These are phyloP conservation scores for Cranoglanis bouderius DNA, from an alignment of 2,113 vertebrate species.

Conservation along the genomic window DNA sequence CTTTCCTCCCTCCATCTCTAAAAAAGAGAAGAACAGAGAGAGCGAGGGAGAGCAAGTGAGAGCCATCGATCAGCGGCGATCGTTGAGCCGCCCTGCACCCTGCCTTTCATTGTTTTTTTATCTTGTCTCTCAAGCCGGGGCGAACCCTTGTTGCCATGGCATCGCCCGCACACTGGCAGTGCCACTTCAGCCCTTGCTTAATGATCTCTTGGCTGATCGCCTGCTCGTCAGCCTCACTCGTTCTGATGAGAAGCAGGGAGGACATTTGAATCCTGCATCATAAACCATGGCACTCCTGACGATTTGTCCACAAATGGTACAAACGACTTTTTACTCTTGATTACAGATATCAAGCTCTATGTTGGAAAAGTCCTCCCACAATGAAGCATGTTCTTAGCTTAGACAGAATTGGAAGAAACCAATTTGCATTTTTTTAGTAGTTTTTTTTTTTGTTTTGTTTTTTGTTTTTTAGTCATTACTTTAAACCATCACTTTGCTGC, in stretches of 20 bases:
- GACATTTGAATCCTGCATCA: slow-evolving; percentile 47
- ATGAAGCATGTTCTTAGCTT: slow-evolving; percentile 50
- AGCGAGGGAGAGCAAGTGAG: slow-evolving; percentile 41
- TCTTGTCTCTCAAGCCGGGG: slow-evolving; percentile 73
- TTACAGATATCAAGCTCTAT: slow-evolving; percentile 37
- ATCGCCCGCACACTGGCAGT: slow-evolving; percentile 71
- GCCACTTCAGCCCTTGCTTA: slow-evolving; percentile 81
- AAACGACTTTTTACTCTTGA: slow-evolving; percentile 32
- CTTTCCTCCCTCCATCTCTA: slow-evolving; percentile 44
- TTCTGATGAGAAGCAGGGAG: slow-evolving; percentile 69
- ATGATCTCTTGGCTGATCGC: slow-evolving; percentile 83
- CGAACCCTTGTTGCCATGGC: slow-evolving; percentile 79
- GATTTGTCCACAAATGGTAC: slow-evolving; percentile 31
- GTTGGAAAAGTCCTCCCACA: slow-evolving; percentile 52
- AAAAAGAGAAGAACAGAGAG: slow-evolving; percentile 40
- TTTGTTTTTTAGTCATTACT: slow-evolving; percentile 69
- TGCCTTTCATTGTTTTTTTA: slow-evolving; percentile 76
- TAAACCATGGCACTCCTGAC: slow-evolving; percentile 43
- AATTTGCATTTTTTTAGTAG: slow-evolving; percentile 66
- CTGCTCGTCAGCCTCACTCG: slow-evolving; percentile 76
- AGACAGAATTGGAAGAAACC: slow-evolving; percentile 59
- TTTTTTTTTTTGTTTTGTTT: slow-evolving; percentile 59
- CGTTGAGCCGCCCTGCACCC: slow-evolving; percentile 68
- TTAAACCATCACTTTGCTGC: slow-evolving; percentile 70
- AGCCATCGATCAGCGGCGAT: slow-evolving; percentile 75